These are phyloP conservation scores for Osmerus mordax DNA, from an alignment of 2,113 vertebrate species.

Conservation along the genomic window DNA sequence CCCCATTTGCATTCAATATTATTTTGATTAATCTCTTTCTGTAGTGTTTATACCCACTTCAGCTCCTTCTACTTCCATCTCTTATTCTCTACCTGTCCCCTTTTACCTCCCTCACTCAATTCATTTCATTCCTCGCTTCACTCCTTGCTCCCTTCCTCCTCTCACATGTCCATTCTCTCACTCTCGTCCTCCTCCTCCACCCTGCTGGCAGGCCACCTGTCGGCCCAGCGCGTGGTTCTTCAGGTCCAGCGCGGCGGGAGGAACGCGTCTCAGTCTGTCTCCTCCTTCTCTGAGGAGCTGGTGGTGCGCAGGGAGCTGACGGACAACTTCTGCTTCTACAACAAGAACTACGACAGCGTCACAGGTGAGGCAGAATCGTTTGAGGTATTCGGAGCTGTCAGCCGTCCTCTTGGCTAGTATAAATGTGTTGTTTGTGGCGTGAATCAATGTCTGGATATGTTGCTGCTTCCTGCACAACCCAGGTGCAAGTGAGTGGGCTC, in stretches of 20 bases:
- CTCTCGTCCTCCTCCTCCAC: too few species aligned
- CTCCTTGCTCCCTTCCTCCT: background rate
- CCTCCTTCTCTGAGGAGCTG: constrained; percentile 79
- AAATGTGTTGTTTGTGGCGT: too few species aligned
- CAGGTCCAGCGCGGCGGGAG: constrained; percentile 69
- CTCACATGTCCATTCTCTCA: background rate
- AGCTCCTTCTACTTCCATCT: background rate
- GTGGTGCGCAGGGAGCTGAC: constrained; percentile 85
- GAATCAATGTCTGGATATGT: background rate
- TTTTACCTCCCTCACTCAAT: background rate
- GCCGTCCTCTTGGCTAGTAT: background rate
- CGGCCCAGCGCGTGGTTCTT: constrained; percentile 79
- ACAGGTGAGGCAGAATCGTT: constrained; percentile 67
- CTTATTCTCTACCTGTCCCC: background rate
- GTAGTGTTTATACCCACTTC: background rate
- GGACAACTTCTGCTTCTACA: constrained; percentile 92
- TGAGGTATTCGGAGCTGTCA: background rate
- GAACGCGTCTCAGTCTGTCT: constrained; percentile 59
- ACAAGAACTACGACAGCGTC: constrained; percentile 80
- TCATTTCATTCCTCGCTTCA: background rate
- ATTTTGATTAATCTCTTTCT: background rate
- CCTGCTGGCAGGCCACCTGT: constrained; percentile 76
- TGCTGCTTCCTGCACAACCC: background rate
- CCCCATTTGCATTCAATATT: background rate
- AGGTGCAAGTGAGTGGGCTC: constrained; percentile 78